These are phyloP conservation scores for Rana temporaria DNA, from an alignment of 2,113 vertebrate species.

Conservation along the genomic window DNA sequence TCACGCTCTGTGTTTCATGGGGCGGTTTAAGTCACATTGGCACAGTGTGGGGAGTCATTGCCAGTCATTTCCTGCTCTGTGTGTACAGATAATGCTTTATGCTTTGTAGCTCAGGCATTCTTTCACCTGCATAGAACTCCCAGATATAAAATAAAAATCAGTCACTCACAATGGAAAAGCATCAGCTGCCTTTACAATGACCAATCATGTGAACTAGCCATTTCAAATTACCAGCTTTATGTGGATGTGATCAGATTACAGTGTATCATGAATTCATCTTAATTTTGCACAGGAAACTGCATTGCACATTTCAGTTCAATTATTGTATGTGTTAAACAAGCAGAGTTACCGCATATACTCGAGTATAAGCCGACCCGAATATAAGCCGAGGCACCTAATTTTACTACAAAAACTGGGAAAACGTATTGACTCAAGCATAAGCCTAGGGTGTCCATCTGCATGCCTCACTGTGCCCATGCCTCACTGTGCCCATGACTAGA, in stretches of 20 bases:
- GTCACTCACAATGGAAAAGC: background rate
- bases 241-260: background rate
- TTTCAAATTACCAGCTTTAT: slow-evolving; percentile 14
- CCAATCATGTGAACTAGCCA: slow-evolving; percentile 1
- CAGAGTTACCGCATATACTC: no score
- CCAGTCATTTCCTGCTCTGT: slow-evolving; percentile 34
- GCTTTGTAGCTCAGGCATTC: background rate
- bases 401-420: no score
- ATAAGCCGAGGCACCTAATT: no score
- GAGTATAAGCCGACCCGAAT: no score
- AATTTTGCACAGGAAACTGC: no score
- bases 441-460: no score
- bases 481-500: no score
- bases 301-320: slow-evolving; percentile 8
- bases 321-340: background rate
- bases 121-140: slow-evolving; percentile 7
- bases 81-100: background rate
- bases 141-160: slow-evolving; percentile 16
- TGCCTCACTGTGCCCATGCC: no score
- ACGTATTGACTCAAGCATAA: no score
- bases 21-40: slow-evolving; percentile 29
- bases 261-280: slow-evolving; percentile 16
- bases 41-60: slow-evolving; percentile 26
- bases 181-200: slow-evolving; percentile 11
- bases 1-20: slow-evolving; percentile 6